These are phyloP conservation scores for Hypsopygia costalis DNA, from an alignment of 2,888 invertebrate species.

Conservation along the genomic window DNA sequence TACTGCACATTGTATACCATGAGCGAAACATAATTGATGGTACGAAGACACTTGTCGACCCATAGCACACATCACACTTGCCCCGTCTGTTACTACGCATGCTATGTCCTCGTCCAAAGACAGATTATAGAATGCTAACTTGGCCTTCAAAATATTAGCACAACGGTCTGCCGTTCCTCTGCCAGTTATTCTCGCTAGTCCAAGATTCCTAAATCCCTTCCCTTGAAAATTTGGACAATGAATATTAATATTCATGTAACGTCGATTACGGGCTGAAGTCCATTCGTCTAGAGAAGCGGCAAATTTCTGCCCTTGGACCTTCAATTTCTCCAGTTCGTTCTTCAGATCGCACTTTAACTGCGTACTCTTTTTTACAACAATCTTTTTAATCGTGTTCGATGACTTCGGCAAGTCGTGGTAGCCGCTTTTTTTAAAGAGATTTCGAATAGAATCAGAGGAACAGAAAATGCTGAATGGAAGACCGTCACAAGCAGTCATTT, in stretches of 20 bases:
- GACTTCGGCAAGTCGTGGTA: neutral
- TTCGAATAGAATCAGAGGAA: neutral
- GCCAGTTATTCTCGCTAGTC: conserved; percentile 3
- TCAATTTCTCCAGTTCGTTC: conserved; percentile 7
- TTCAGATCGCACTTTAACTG: conserved; percentile 7
- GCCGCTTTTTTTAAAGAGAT: conserved; percentile 2
- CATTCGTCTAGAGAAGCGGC: conserved; percentile 6
- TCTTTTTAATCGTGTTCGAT: conserved; percentile 5
- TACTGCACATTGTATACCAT: neutral
- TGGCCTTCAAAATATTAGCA: conserved; percentile 1
- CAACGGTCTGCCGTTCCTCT: conserved; percentile 4
- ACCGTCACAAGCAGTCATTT: conserved; percentile 6
- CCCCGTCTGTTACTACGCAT: conserved; percentile 1
- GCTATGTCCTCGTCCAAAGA: conserved; percentile 6
- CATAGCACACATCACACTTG: neutral
- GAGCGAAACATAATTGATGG: neutral
- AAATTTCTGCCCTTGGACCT: conserved; percentile 4
- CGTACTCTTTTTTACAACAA: conserved; percentile 3
- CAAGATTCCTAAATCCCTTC: conserved; percentile 2
- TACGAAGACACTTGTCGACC: neutral
- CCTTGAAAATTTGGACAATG: conserved; percentile 4
- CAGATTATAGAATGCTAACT: neutral
- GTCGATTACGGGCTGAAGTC: conserved; percentile 6
- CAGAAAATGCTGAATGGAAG: neutral
- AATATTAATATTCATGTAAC: conserved; percentile 8